These are phyloP conservation scores for Panthera tigris DNA, from an alignment of 2,113 vertebrate species.

Conservation along the genomic window DNA sequence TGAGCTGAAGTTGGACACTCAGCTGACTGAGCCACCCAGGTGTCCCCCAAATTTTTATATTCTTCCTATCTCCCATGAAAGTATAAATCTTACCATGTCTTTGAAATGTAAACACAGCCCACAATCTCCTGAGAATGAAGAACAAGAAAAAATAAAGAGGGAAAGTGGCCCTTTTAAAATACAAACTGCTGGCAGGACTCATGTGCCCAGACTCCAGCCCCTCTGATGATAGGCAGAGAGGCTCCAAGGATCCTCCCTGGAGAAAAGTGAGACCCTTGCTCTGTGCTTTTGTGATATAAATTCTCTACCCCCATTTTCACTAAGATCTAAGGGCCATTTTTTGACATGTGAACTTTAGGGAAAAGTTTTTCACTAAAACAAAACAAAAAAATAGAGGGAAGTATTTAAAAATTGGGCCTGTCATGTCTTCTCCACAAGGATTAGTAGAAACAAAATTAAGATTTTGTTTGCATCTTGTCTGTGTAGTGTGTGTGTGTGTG, in stretches of 20 bases:
- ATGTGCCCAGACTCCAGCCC: no score
- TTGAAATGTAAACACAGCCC: background rate
- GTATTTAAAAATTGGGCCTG: background rate
- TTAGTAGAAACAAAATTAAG: background rate
- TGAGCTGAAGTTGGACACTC: no score
- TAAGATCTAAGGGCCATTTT: no score
- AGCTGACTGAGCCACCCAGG: no score
- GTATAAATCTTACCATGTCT: background rate
- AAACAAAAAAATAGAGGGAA: background rate
- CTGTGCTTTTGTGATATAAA: no score
- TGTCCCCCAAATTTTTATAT: background rate
- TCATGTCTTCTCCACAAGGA: background rate
- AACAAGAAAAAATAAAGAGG: background rate
- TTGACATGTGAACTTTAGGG: background rate
- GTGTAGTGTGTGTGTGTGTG: background rate
- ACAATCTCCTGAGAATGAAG: background rate
- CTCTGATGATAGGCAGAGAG: no score
- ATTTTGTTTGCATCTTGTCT: background rate
- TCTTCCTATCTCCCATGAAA: background rate
- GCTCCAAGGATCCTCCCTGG: no score
- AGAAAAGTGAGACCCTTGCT: no score
- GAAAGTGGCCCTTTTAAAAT: background rate
- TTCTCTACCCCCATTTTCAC: no score
- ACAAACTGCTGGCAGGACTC: no score
- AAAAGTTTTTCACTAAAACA: background rate